Evolutionary conservation across 2,888 invertebrate species (phyloP).

Genomic region (Nemotelus pantherinus): DNA sequence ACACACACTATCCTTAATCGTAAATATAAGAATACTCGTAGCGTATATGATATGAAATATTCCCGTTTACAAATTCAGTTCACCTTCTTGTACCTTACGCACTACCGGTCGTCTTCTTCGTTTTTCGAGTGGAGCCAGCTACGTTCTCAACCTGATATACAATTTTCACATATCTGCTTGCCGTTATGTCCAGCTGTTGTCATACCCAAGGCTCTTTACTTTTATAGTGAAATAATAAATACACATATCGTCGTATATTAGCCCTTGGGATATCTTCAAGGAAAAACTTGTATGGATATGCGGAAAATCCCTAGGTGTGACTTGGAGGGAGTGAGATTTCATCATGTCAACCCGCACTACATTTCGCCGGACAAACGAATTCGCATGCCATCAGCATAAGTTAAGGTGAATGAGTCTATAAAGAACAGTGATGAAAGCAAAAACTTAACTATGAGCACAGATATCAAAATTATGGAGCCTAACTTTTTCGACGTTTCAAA

Average conservation of each 20-base stretch:
- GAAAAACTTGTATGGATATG: slow-evolving; percentile 20
- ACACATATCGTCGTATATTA: slow-evolving; percentile 45
- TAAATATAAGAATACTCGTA: slow-evolving; percentile 43
- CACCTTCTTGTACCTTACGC: slow-evolving; percentile 43
- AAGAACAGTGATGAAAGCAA: not conserved
- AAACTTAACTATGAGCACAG: no score
- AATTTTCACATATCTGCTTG: slow-evolving; percentile 49
- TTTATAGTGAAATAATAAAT: slow-evolving; percentile 52
- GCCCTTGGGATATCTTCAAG: slow-evolving; percentile 38
- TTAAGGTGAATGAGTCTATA: slow-evolving; percentile 44
- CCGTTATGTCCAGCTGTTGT: slow-evolving; percentile 50
- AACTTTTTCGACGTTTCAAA: no score
- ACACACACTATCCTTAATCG: slow-evolving; percentile 4
- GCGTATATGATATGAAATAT: slow-evolving; percentile 44
- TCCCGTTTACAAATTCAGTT: slow-evolving; percentile 42
- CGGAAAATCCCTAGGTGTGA: slow-evolving; percentile 41
- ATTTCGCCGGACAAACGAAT: not conserved
- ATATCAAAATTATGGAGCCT: no score
- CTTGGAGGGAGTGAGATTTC: slow-evolving; percentile 4
- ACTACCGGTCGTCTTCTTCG: not conserved
- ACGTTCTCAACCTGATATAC: slow-evolving; percentile 5
- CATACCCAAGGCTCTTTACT: slow-evolving; percentile 50
- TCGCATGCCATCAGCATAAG: slow-evolving; percentile 42
- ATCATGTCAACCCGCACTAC: not conserved
- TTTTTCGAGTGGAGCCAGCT: not conserved